Conservation (phyloP, 1,140 invertebrate genomes). For the Drosophila nebulosa region DNA sequence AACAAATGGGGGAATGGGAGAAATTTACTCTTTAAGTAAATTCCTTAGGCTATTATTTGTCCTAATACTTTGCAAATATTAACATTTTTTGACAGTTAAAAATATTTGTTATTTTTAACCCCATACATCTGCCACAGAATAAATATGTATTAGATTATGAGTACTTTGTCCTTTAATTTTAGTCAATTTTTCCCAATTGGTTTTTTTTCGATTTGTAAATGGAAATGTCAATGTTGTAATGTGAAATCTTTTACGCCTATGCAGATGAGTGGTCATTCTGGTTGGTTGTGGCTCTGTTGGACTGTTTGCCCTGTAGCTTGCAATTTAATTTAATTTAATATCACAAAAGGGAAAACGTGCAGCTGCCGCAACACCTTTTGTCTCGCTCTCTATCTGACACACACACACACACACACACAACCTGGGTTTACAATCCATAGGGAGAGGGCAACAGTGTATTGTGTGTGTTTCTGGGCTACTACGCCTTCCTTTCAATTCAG, state of each 20-base stretch:
- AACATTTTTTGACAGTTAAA: too few species aligned
- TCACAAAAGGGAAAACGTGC: slow-evolving; percentile 54
- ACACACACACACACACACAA: slow-evolving; percentile 11
- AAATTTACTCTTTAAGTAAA: too few species aligned
- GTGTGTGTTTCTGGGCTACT: neutral
- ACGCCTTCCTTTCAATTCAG: neutral
- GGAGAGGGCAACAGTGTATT: neutral
- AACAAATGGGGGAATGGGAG: too few species aligned
- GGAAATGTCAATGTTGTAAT: neutral
- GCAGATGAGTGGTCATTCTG: neutral
- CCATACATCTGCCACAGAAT: too few species aligned
- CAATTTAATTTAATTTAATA: slow-evolving; percentile 76
- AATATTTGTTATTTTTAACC: too few species aligned
- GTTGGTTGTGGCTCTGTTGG: too few species aligned
- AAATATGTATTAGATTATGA: too few species aligned
- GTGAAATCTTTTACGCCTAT: neutral
- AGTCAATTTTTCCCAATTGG: neutral
- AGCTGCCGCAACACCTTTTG: slow-evolving; percentile 38
- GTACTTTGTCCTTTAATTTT: neutral
- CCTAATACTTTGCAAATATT: too few species aligned
- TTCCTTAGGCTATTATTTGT: too few species aligned
- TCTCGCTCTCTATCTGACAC: neutral
- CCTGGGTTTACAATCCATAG: neutral
- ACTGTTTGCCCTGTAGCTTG: slow-evolving; percentile 41
- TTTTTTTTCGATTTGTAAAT: neutral